phyloP scores from a whole-genome alignment of 2,888 invertebrate species.

The Morinoia aosen region DNA sequence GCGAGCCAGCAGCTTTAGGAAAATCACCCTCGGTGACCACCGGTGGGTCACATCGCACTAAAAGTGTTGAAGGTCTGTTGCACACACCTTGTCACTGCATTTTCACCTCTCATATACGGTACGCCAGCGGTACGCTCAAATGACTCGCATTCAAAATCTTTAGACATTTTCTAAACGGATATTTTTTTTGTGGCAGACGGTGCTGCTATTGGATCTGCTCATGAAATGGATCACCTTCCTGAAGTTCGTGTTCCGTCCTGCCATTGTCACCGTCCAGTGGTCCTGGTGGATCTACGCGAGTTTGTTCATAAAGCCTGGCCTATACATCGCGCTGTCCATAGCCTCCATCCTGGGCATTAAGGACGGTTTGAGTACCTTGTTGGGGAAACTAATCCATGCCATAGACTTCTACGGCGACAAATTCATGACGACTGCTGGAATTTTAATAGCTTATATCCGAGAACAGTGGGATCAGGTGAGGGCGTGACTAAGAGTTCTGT shows the following conservation, averaged over 20 bases:
- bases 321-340: neutral
- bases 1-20: no score
- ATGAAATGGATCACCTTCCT: neutral
- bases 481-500: neutral
- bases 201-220: neutral
- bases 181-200: neutral
- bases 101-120: no score
- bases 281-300: neutral
- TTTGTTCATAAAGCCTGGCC: neutral
- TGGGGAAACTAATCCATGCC: neutral
- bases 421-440: neutral
- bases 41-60: no score
- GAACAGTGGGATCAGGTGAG: constrained; percentile 8
- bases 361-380: neutral
- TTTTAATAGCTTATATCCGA: neutral
- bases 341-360: neutral
- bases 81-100: no score
- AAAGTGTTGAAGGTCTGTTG: no score
- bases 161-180: no score
- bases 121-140: no score
- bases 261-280: neutral
- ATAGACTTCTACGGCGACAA: constrained; percentile 9
- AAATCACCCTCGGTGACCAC: no score
- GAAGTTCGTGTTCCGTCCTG: neutral
- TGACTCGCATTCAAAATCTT: no score